Percentiles rank a stretch among this genome's conserved stretches.
Evolutionary conservation across 1,140 invertebrate species (phyloP).

Genomic region (Caerostris darwini): DNA sequence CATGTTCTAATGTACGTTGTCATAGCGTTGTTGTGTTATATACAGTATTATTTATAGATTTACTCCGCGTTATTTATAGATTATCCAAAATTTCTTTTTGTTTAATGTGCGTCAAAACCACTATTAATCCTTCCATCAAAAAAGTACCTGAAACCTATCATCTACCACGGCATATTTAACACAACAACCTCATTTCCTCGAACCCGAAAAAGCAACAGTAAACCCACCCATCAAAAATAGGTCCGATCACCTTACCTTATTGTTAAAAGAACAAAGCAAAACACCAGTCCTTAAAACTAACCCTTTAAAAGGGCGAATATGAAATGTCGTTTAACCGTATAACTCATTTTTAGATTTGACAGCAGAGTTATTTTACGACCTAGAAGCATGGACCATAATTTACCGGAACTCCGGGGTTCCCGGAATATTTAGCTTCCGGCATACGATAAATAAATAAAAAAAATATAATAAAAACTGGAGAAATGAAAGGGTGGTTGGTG

Average conservation of each 20-base stretch:
- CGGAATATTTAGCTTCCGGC: conserved; percentile 29
- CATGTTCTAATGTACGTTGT: too few relatives aligned
- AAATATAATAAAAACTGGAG: background rate
- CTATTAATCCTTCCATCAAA: too few relatives aligned
- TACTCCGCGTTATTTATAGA: too few relatives aligned
- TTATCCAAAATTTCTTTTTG: too few relatives aligned
- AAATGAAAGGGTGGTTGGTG: background rate
- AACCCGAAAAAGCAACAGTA: background rate
- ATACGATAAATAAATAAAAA: background rate
- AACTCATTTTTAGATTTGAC: conserved; percentile 51
- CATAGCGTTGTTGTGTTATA: too few relatives aligned
- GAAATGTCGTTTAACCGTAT: conserved; percentile 8
- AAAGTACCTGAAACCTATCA: background rate
- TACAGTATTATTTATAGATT: too few relatives aligned
- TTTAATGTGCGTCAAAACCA: too few relatives aligned
- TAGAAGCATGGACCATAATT: conserved; percentile 23
- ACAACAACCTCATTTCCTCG: background rate
- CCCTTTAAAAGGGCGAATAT: conserved; percentile 17
- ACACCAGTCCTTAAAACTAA: conserved; percentile 17
- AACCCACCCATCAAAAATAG: background rate
- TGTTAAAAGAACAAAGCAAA: background rate
- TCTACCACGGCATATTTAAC: background rate
- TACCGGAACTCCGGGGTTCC: background rate
- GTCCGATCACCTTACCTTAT: background rate
- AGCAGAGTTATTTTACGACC: conserved; percentile 48